phyloP scores from a whole-genome alignment of 2,113 vertebrate species.

The Eclectus roratus region DNA sequence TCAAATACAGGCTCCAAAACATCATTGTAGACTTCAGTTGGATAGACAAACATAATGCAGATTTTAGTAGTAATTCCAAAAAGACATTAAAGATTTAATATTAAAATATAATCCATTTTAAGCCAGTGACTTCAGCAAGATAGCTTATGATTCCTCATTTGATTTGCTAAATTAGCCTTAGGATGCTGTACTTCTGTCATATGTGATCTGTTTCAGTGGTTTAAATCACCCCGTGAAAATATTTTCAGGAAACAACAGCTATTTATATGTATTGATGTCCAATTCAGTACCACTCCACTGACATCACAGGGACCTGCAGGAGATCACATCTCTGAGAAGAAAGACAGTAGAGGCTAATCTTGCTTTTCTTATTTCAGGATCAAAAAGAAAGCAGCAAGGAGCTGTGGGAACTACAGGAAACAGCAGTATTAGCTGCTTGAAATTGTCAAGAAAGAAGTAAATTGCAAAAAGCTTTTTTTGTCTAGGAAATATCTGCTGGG shows the following conservation, averaged over 20 bases:
- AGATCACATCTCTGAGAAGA: slow-evolving; percentile 1
- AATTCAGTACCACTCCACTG: neutral
- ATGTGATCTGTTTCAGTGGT: neutral
- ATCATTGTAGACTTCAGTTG: neutral
- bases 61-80: neutral
- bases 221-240: neutral
- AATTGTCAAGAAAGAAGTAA: slow-evolving; percentile 20
- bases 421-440: slow-evolving; percentile 6
- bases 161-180: neutral
- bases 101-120: neutral
- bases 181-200: neutral
- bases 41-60: neutral
- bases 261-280: neutral
- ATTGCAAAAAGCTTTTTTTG: slow-evolving; percentile 28
- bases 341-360: neutral
- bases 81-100: neutral
- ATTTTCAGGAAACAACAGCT: slow-evolving; percentile 24
- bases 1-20: neutral
- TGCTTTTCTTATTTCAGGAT: slow-evolving; percentile 10
- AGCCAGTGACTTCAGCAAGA: neutral
- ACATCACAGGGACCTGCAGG: slow-evolving; percentile 1
- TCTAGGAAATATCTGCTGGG: neutral
- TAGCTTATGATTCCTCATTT: neutral
- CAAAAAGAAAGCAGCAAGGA: slow-evolving; percentile 31
- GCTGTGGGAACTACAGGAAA: slow-evolving; percentile 32